These are phyloP conservation scores for Anastrepha obliqua DNA, from an alignment of 1,140 invertebrate genomes.

Conservation along the genomic window DNA sequence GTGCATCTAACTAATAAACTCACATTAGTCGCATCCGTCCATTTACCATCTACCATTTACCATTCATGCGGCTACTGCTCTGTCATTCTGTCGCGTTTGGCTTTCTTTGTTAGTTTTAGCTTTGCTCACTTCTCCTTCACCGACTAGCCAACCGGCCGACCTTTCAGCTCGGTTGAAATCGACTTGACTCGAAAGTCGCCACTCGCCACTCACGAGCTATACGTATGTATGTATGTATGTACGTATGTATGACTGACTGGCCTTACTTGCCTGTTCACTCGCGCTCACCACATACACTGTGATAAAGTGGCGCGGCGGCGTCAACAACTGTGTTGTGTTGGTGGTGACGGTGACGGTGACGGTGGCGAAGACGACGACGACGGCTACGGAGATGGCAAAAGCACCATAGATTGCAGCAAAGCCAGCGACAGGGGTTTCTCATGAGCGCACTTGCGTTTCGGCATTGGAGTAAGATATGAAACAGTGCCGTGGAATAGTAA, in stretches of 20 bases:
- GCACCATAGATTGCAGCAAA: conserved; percentile 16
- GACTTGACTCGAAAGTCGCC: conserved; percentile 52
- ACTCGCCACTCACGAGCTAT: conserved; percentile 49
- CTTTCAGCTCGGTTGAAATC: conserved; percentile 46
- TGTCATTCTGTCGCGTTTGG: conserved; percentile 51
- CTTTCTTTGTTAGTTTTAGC: conserved; percentile 47
- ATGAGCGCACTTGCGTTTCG: conserved; percentile 7
- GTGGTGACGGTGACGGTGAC: background rate
- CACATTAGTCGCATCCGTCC: conserved; percentile 51
- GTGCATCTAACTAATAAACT: conserved; percentile 70
- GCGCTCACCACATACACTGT: conserved; percentile 55
- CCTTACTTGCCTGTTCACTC: conserved; percentile 58
- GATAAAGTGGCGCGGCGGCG: conserved; percentile 22
- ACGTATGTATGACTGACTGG: conserved; percentile 4
- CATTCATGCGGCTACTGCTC: conserved; percentile 56
- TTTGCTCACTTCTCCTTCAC: conserved; percentile 50
- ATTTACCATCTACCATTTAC: conserved; percentile 51
- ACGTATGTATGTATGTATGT: conserved; percentile 17
- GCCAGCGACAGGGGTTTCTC: conserved; percentile 27
- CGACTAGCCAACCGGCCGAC: conserved; percentile 54
- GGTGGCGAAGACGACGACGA: background rate
- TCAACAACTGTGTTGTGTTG: conserved; percentile 27
- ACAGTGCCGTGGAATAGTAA: background rate
- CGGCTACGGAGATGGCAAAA: conserved; percentile 10
- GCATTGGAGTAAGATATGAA: conserved; percentile 25